Evolutionary conservation across 2,113 vertebrate genomes (phyloP).

Genomic region (Notarius lentiginosus): DNA sequence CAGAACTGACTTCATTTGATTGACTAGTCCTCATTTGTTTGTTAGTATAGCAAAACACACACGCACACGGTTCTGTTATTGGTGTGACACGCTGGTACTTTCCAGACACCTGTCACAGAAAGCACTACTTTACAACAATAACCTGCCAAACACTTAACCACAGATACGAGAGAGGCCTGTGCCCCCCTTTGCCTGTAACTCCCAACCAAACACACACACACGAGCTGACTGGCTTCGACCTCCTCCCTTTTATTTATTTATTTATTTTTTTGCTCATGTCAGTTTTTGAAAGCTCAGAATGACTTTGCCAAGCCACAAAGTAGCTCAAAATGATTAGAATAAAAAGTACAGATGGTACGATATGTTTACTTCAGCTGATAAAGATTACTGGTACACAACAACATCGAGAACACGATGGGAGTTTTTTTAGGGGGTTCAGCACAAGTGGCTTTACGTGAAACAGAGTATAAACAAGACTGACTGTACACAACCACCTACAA

Average conservation of each 20-base stretch:
- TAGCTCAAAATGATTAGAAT: neutral
- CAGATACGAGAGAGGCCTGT: slow-evolving; percentile 12
- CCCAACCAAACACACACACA: neutral
- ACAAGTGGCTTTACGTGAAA: neutral
- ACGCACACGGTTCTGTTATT: slow-evolving; percentile 45
- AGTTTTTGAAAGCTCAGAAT: neutral
- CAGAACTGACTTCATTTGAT: slow-evolving; percentile 1
- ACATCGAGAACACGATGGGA: neutral
- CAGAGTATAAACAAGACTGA: neutral
- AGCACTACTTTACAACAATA: slow-evolving; percentile 38
- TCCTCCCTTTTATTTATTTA: neutral
- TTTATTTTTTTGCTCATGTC: neutral
- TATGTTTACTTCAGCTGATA: neutral
- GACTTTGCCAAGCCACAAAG: neutral
- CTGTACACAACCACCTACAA: neutral
- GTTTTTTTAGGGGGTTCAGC: neutral
- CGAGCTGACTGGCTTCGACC: neutral
- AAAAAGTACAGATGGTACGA: slow-evolving; percentile 1
- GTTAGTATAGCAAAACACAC: slow-evolving; percentile 28
- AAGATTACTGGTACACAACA: neutral
- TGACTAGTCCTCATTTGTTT: slow-evolving; percentile 48
- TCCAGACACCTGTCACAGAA: slow-evolving; percentile 50
- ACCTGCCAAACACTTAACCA: slow-evolving; percentile 25
- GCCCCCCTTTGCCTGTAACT: neutral
- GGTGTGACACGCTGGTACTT: slow-evolving; percentile 51